Base-by-base conservation (phyloP, 1,140 invertebrate genomes). In the Oedothorax gibbosus region DNA sequence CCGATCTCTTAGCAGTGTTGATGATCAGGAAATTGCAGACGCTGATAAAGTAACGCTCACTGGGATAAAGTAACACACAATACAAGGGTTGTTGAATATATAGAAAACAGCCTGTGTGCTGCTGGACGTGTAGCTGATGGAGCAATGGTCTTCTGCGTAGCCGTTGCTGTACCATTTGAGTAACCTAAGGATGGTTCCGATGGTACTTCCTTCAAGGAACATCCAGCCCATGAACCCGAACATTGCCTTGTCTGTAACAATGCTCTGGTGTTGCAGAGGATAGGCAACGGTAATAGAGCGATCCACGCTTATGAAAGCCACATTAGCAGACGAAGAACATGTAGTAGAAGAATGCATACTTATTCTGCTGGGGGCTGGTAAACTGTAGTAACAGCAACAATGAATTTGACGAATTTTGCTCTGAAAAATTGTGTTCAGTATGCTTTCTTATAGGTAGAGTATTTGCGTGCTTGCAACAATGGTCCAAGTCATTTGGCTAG, bases 291-390 rank as follows among this genome's bases (percentile, higher is more conserved):
- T 77, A 9, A 82, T 60, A 2, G 79, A 71, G 20, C 85, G 21
- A 69, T 86, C 85, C 6, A 86, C 9, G 49, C 71, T 82, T 21
- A 86, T 83, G 9, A 82, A 10, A 11, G 72, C 49, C 4, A 86
- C 18, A 8, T 69, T 82, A 12, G 76, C 68, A 7, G 68, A 82
- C 18, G 85, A 86, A 18, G 64, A 69, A 20, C 65, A 71, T 1
- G 53, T 83, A 86, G n/a, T 82, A 66, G 14, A 80, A 20, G 18
- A 14, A 14, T 9, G 78, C 21, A 9, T 82, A 68, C 7, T 75
- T 14, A 7, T 53, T 35, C n/a, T n/a, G n/a, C n/a, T n/a, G n/a
- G n/a, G n/a, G n/a, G n/a, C n/a, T n/a, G n/a, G n/a, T n/a, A n/a
- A n/a, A n/a, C n/a, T n/a, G n/a, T n/a, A n/a, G n/a, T n/a, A n/a